Percentiles rank a stretch among this genome's conserved stretches.
phyloP scores from a whole-genome alignment of 2,113 vertebrate genomes.

The Athene noctua region DNA sequence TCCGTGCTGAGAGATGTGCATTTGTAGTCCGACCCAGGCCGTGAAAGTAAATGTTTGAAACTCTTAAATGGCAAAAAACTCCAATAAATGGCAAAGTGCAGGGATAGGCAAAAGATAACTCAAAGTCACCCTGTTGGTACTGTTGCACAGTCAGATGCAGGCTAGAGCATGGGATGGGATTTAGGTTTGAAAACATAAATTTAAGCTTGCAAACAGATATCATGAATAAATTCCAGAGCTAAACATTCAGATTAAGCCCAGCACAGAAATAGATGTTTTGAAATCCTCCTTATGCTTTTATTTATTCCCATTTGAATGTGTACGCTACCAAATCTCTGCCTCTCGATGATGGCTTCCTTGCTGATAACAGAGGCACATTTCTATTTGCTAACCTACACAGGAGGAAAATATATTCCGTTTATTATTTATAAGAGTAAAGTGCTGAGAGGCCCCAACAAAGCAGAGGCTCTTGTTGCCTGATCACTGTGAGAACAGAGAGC shows the following conservation, averaged over 20 bases:
- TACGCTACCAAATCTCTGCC: conserved; percentile 10
- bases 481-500: background rate
- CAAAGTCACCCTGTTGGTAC: background rate
- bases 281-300: conserved; percentile 15
- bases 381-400: background rate
- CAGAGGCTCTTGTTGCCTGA: background rate
- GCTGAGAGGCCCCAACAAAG: background rate
- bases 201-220: background rate
- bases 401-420: conserved; percentile 46
- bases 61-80: background rate
- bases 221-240: conserved; percentile 7
- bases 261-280: background rate
- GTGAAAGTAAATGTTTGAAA: background rate
- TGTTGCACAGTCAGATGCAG: background rate
- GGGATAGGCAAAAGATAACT: background rate
- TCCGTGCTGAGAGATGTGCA: background rate
- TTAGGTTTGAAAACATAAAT: conserved; percentile 7
- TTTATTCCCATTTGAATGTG: conserved; percentile 16
- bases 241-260: background rate
- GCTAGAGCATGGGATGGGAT: background rate
- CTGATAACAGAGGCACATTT: conserved; percentile 9
- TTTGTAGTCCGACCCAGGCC: background rate
- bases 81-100: background rate
- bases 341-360: conserved; percentile 22
- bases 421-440: conserved; percentile 58